Conservation (phyloP, 2,888 invertebrate genomes). For the Habroteleia sp. region DNA sequence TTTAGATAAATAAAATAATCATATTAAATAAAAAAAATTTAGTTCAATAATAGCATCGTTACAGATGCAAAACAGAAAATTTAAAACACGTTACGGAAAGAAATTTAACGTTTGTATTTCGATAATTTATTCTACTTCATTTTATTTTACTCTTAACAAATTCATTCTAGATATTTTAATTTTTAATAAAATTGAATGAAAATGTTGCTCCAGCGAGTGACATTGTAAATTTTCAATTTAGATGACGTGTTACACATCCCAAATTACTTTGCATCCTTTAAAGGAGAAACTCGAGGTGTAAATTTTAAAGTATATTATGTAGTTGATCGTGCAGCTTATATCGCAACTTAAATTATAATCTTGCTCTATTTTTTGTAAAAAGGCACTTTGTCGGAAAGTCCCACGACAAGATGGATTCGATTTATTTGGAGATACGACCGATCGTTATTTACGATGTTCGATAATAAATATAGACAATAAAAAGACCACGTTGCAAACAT, state of each 20-base stretch:
- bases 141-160: too few species aligned
- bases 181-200: too few species aligned
- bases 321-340: slow-evolving; percentile 49
- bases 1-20: too few species aligned
- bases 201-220: too few species aligned
- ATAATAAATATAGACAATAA: slow-evolving; percentile 28
- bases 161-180: too few species aligned
- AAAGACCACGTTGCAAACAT: slow-evolving; percentile 1
- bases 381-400: slow-evolving; percentile 46
- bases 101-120: too few species aligned
- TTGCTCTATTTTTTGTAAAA: slow-evolving; percentile 30
- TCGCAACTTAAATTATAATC: slow-evolving; percentile 53
- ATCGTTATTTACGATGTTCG: slow-evolving; percentile 39
- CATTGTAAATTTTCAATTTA: slow-evolving; percentile 26
- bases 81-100: too few species aligned
- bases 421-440: slow-evolving; percentile 53
- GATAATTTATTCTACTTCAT: too few species aligned
- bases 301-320: slow-evolving; percentile 52
- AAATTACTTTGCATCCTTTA: slow-evolving; percentile 40
- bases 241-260: slow-evolving; percentile 9
- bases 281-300: slow-evolving; percentile 36
- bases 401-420: slow-evolving; percentile 57
- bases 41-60: too few species aligned
- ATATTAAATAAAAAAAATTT: too few species aligned
- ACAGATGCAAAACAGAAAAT: too few species aligned